Percentiles rank a stretch among this genome's conserved stretches.
Evolutionary conservation across 2,888 invertebrate genomes (phyloP).

Genomic region (Calliphora vomitoria): DNA sequence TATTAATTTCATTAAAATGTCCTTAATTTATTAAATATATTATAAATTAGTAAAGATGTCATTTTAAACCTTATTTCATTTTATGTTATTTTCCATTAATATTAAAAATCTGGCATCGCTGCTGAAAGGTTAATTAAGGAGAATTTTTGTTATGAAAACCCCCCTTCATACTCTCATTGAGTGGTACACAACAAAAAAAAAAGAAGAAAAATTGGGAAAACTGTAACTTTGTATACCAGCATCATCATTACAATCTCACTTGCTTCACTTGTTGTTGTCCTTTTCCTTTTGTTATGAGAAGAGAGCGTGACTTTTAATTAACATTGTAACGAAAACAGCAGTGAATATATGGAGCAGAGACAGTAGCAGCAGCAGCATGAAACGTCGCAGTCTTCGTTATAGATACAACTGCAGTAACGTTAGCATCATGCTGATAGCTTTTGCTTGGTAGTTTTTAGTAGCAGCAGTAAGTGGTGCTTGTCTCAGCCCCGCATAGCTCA

Average conservation of each 20-base stretch:
- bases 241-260: conserved; percentile 38
- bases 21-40: too few species aligned
- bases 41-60: too few species aligned
- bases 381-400: neutral
- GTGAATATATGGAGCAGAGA: neutral
- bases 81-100: too few species aligned
- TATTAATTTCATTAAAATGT: too few species aligned
- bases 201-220: neutral
- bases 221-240: conserved; percentile 31
- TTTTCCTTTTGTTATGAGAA: conserved; percentile 48
- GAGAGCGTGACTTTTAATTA: conserved; percentile 63
- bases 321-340: conserved; percentile 53
- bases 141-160: neutral
- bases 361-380: neutral
- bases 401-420: conserved; percentile 7
- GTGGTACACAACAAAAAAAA: neutral
- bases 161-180: neutral
- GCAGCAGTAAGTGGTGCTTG: neutral
- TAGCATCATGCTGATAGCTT: neutral
- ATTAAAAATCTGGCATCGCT: neutral
- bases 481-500: conserved; percentile 13
- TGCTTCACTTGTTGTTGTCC: conserved; percentile 27
- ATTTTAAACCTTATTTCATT: too few species aligned
- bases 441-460: neutral
- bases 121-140: neutral